Base-by-base conservation (phyloP, 2,797 vertebrate genomes). In the Sebastes hubbsi region DNA sequence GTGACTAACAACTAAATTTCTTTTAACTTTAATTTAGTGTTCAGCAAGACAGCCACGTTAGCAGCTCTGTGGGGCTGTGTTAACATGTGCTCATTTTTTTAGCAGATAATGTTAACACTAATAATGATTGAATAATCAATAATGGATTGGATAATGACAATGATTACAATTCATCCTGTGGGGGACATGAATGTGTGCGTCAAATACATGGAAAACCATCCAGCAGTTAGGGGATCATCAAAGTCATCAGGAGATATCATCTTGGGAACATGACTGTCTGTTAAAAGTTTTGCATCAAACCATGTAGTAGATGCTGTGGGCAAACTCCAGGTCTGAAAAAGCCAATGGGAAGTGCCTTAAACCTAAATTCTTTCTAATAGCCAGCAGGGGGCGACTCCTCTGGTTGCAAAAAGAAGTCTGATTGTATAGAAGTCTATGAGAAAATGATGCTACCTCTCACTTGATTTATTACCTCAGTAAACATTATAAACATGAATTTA, bases 1-100 rank as follows among this genome's bases (percentile, higher is more conserved):
- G 64, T 27, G 24, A 58, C 29, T 6, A 42, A 65, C 66, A 73
- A 63, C 38, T 71, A 20, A 36, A 66, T 70, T 76, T 46, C 5
- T 67, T 70, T 56, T 9, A 11, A 38, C 25, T 59, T 63, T 76
- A n/a, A 81, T 76, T 77, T 36, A 58, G 25, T 77, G 56, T 71
- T 61, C 18, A 20, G 66, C 46, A 55, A 13, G 1, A 60, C n/a
- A 30, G 36, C 16, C 55, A 10, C 2, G 2, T 42, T 25, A 16
- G 54, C 25, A 32, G 59, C 59, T 49, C 70, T 25, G 24, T 2
- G 63, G 9, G 24, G 13, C 0, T 16, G 32, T 18, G 55, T 10
- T n/a, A 49, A 30, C 54, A 42, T 42, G 27, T n/a, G 18, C 6
- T 12, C 36, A 20, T 9, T 11, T 69, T 24, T 68, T 61, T 7